A percentile compares a stretch with the other conserved stretches of the same genome.
Evolutionary conservation across 2,113 vertebrate species (phyloP).

Genomic region (Oryzias curvinotus): DNA sequence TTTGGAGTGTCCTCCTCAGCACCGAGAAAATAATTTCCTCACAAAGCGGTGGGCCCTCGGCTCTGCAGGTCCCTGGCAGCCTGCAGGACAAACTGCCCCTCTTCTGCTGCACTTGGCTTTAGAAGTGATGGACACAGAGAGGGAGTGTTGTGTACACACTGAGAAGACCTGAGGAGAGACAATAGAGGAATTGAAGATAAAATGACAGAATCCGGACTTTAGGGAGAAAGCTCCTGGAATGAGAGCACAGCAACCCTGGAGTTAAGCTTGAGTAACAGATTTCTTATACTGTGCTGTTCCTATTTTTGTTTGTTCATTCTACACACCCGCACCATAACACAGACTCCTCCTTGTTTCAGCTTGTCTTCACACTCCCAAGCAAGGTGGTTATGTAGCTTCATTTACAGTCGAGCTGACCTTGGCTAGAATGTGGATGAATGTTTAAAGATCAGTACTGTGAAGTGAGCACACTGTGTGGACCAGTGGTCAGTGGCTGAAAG

Average conservation of each 20-base stretch:
- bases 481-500: conserved; percentile 81
- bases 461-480: conserved; percentile 78
- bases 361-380: conserved; percentile 2
- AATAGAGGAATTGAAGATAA: conserved; percentile 13
- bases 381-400: conserved; percentile 51
- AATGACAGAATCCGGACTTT: conserved; percentile 10
- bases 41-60: conserved; percentile 63
- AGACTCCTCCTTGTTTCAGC: conserved; percentile 4
- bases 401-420: conserved; percentile 83
- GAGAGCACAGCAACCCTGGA: conserved; percentile 11
- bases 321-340: conserved; percentile 5
- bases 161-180: conserved; percentile 26
- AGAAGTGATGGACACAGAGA: conserved; percentile 41
- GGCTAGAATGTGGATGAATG: conserved; percentile 72
- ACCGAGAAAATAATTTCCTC: conserved; percentile 77
- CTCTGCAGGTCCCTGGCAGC: conserved; percentile 56
- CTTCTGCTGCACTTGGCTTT: conserved; percentile 18
- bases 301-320: not conserved
- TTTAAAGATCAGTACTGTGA: conserved; percentile 79
- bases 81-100: conserved; percentile 41
- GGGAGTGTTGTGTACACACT: conserved; percentile 7
- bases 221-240: not conserved
- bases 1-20: conserved; percentile 82
- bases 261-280: conserved; percentile 43
- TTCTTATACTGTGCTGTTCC: conserved; percentile 9